phyloP scores from a whole-genome alignment of 2,888 invertebrate genomes.

The Aelia acuminata region DNA sequence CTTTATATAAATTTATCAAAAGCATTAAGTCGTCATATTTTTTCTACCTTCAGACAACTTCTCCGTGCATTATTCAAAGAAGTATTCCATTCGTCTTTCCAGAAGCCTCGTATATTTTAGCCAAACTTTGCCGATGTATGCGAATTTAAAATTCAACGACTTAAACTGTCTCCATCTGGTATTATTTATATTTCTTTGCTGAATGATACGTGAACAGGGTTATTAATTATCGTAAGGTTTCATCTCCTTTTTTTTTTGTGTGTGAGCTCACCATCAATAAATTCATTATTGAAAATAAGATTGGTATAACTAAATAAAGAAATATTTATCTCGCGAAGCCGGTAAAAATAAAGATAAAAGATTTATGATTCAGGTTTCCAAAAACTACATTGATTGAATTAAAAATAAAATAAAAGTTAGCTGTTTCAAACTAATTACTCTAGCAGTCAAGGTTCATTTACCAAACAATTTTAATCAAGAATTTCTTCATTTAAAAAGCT shows the following conservation, averaged over 20 bases:
- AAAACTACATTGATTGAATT: too few species aligned
- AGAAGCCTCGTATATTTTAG: conserved; percentile 8
- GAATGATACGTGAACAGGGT: not conserved
- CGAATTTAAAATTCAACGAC: not conserved
- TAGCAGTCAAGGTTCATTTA: too few species aligned
- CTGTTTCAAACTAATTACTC: too few species aligned
- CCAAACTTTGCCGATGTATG: conserved; percentile 24
- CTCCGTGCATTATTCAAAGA: conserved; percentile 35
- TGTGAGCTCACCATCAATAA: not conserved
- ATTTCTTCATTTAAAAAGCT: too few species aligned
- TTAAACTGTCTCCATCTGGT: not conserved
- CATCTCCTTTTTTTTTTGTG: not conserved
- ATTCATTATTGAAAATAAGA: not conserved
- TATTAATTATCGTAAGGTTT: not conserved
- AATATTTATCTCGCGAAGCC: too few species aligned
- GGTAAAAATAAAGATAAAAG: too few species aligned
- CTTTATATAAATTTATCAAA: conserved; percentile 41
- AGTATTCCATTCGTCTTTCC: conserved; percentile 41
- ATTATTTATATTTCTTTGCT: not conserved
- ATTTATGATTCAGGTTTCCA: too few species aligned
- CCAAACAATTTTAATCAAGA: too few species aligned
- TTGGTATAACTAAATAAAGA: not conserved
- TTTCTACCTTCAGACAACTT: conserved; percentile 5
- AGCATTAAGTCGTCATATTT: conserved; percentile 43
- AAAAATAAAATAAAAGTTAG: too few species aligned